Evolutionary conservation across 35 echinoderm and acorn worm species (phyloP), one percentile per base, ranked within the genome.

Genomic region (Lytechinus pictus): DNA sequence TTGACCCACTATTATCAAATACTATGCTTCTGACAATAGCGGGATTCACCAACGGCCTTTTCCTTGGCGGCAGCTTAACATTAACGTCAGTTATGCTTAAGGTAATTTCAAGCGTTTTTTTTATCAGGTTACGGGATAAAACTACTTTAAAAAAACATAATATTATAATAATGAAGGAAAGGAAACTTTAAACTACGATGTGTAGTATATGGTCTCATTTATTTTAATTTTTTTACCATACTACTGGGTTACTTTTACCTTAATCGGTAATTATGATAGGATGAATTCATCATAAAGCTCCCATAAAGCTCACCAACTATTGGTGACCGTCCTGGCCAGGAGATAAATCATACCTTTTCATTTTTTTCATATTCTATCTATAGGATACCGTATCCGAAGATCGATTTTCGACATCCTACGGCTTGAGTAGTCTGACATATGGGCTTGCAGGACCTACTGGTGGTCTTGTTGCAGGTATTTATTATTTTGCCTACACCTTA

Each of bases 401-500:
- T 27, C 91, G 91, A 10, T 93, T 93, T 9, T 8, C 91, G 19
- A 93, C 91, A 12, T 29, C 91, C 10, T 93, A 93, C 54, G 91
- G 91, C 7, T 11, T 93, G 54, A 93, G 91, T 27, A 52, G 91
- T 57, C 52, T 93, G 28, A 9, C 52, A 4, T 93, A 93, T n/a
- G 91, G 91, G 24, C 16, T 54, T 27, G 28, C 91, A 27, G 91
- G 53, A 27, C 91, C 91, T 9, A 27, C 19, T 5, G 91, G 91
- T 52, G 91, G 91, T 27, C 56, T 93, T 93, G 10, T n/a, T 57
- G 91, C 52, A 93, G 91, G 91, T 93, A 54, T 56, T 44, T 44
- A 44, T 44, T 44, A 44, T 44, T 44, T 44, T 44, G 33, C 33
- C 33, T 44, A 44, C 33, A 44, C 33, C 33, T 44, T 44, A 44